A percentile compares a stretch with the other conserved stretches of the same genome.
Evolutionary conservation across 2,797 vertebrate genomes (phyloP).

Genomic region (Sebastes alutus): DNA sequence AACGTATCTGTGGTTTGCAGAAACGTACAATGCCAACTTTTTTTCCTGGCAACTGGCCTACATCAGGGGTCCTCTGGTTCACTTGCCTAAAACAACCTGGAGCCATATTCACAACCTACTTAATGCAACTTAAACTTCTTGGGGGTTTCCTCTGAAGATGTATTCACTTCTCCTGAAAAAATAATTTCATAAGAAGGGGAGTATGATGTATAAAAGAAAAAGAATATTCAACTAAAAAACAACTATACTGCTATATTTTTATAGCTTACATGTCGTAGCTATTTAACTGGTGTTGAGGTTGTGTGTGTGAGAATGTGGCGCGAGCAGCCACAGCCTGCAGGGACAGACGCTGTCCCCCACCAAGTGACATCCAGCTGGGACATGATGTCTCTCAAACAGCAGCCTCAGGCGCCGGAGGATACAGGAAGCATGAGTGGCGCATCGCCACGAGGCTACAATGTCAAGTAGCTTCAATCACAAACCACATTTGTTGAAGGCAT

Average conservation of each 20-base stretch:
- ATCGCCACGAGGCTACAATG: neutral
- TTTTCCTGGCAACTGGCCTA: neutral
- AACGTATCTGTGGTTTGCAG: neutral
- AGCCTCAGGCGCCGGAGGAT: neutral
- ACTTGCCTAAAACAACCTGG: neutral
- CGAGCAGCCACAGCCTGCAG: neutral
- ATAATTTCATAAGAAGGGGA: neutral
- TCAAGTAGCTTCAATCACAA: constrained; percentile 18
- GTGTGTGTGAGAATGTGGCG: neutral
- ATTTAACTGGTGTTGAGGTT: neutral
- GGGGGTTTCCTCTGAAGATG: neutral
- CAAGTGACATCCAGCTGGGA: constrained; percentile 28
- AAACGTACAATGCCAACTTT: neutral
- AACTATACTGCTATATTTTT: neutral
- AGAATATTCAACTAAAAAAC: neutral
- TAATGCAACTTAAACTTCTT: neutral
- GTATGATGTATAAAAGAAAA: no score
- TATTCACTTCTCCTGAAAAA: neutral
- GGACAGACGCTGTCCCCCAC: constrained; percentile 1
- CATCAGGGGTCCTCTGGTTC: neutral
- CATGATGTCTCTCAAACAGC: neutral
- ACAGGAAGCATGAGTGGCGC: neutral
- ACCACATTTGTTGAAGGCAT: neutral
- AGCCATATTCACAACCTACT: neutral
- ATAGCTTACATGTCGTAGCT: neutral